phyloP scores from a whole-genome alignment of 2,113 vertebrate genomes.

The Oryzias melastigma region DNA sequence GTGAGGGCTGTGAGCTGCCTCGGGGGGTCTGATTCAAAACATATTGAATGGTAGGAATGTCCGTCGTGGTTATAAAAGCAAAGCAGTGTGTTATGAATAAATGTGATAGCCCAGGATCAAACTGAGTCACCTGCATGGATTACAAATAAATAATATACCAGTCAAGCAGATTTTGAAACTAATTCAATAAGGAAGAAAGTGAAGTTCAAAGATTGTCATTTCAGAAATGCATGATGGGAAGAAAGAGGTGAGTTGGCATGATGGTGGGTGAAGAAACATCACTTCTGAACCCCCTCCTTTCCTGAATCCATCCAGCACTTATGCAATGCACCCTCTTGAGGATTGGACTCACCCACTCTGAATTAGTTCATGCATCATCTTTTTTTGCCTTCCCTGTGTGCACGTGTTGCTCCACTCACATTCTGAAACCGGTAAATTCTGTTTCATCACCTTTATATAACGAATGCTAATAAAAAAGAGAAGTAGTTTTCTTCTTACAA shows the following conservation, averaged over 20 bases:
- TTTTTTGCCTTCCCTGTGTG: constrained; percentile 26
- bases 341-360: constrained; percentile 28
- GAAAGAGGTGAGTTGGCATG: constrained; percentile 10
- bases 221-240: constrained; percentile 9
- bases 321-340: constrained; percentile 57
- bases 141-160: constrained; percentile 2
- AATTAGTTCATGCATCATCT: constrained; percentile 51
- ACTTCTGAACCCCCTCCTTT: constrained; percentile 46
- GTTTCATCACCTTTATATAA: constrained; percentile 8
- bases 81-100: constrained; percentile 55
- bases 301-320: constrained; percentile 58
- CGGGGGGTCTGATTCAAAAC: constrained; percentile 61
- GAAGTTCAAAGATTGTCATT: neutral
- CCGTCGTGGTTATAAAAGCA: constrained; percentile 52
- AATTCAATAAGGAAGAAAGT: neutral
- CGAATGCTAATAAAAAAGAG: neutral
- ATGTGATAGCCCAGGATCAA: constrained; percentile 48
- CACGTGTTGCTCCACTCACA: constrained; percentile 26
- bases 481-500: too few relatives aligned
- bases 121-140: constrained; percentile 44
- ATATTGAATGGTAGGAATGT: constrained; percentile 71
- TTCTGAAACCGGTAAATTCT: constrained; percentile 7
- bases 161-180: constrained; percentile 16
- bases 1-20: constrained; percentile 42
- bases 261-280: constrained; percentile 35